phyloP scores from a whole-genome alignment of 2,113 vertebrate genomes.

The Lycaon pictus region DNA sequence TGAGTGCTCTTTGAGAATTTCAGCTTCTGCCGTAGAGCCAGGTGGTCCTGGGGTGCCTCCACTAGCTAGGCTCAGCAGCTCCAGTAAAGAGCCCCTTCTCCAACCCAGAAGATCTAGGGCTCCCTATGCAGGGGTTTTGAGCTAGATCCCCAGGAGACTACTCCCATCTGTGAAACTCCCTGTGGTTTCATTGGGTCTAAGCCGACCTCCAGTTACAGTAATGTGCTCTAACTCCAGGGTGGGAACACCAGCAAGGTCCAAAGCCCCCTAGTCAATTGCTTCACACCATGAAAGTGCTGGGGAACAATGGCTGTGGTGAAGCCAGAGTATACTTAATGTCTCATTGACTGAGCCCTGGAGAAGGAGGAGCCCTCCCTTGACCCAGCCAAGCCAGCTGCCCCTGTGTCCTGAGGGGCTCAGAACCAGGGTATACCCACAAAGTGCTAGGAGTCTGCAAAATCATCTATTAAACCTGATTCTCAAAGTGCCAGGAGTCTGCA shows the following conservation, averaged over 20 bases:
- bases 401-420: fast-evolving
- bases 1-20: neutral
- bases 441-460: neutral
- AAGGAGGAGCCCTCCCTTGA: too few relatives aligned
- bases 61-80: neutral
- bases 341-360: neutral
- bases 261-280: neutral
- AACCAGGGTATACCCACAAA: neutral
- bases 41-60: neutral
- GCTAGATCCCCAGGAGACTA: neutral
- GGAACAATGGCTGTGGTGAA: neutral
- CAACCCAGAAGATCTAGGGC: neutral
- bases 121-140: neutral
- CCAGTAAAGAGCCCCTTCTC: neutral
- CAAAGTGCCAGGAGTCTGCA: neutral
- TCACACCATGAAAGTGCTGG: fast-evolving
- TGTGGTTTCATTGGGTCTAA: neutral
- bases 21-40: too few relatives aligned
- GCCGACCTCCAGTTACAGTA: neutral
- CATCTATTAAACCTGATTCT: fast-evolving
- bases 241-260: neutral
- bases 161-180: neutral
- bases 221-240: neutral
- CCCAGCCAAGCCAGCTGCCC: neutral
- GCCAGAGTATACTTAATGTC: neutral